Evolutionary conservation across 1,140 invertebrate species (phyloP), one percentile per base, ranked within the genome.

Genomic region (Calliopsis andreniformis): DNA sequence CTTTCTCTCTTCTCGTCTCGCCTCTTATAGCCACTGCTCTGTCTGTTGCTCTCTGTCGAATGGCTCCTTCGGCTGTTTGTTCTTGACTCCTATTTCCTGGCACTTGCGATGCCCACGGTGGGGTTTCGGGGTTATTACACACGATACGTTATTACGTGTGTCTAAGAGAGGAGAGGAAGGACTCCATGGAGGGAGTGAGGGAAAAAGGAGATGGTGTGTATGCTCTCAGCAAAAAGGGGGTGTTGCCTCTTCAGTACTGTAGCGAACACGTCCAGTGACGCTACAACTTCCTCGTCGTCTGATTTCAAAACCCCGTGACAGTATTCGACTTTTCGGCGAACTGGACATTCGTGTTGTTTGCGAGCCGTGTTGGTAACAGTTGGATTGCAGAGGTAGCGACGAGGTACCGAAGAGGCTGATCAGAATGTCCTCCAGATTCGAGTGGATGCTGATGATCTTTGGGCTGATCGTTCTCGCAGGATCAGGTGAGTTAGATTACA

Each of bases 161-260:
- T 18, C 45, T 16, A 18, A 72, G 53, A 58, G 53, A 58, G 51
- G 23, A 28, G 47, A 10, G 20, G 51, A 67, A 32, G 12, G 32
- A 42, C 43, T 23, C 5, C 5, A 45, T 51, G 18, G 23, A 56
- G 42, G 25, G 47, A 71, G 18, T 23, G 35, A 53, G 51, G 61
- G 16, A 55, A 68, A 51, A 76, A 35, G 67, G 69, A 49, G 39
- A 64, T 20, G 6, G 59, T n/a, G 69, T 42, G 49, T 18, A 43
- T 55, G 43, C 42, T 61, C 30, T 63, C 70, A 23, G 56, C 59
- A 64, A 84, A 80, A 73, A 83, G 71, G 71, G 77, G 81, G 77
- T 84, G 81, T 77, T 49, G 78, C 20, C 68, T 80, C 69, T 39
- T 84, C 81, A 84, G 82, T 84, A 72, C 61, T 42, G 66, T 16